Percentiles rank a stretch among this genome's conserved stretches.
phyloP scores from a whole-genome alignment of 1,140 invertebrate genomes.

The Drosophila tropicalis region DNA sequence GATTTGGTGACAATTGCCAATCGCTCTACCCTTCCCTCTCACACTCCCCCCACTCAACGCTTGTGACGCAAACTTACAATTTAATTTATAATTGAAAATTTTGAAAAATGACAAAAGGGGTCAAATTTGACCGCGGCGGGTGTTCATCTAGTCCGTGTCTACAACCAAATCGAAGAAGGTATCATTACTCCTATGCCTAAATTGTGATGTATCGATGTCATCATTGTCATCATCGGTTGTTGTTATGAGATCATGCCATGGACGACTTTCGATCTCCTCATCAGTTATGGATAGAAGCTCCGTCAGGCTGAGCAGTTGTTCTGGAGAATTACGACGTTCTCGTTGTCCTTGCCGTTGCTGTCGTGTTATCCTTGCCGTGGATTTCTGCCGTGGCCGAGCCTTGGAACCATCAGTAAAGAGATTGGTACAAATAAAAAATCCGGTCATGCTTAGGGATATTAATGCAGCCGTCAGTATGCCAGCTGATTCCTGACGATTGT shows the following conservation, averaged over 20 bases:
- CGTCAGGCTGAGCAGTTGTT: neutral
- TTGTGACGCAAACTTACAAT: neutral
- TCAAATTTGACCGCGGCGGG: too few species aligned
- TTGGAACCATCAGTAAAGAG: neutral
- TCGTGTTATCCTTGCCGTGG: neutral
- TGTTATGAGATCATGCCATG: neutral
- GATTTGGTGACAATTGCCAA: constrained; percentile 7
- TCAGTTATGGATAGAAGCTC: too few species aligned
- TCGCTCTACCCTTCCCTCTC: neutral
- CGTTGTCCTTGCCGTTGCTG: neutral
- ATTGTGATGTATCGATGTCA: neutral
- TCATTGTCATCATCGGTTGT: neutral
- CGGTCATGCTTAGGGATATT: constrained; percentile 30
- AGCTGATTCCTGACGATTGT: constrained; percentile 35
- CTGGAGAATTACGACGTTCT: neutral
- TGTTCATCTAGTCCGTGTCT: neutral
- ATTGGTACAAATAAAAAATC: constrained; percentile 24
- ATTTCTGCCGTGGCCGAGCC: neutral
- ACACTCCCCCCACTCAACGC: neutral
- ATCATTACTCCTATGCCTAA: neutral
- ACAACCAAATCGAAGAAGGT: constrained; percentile 2
- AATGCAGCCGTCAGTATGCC: constrained; percentile 42
- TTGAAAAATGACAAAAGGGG: neutral
- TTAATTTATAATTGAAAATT: neutral
- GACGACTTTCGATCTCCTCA: neutral